Base-by-base conservation (phyloP, 2,113 vertebrate species). In the Chaetops frenatus region DNA sequence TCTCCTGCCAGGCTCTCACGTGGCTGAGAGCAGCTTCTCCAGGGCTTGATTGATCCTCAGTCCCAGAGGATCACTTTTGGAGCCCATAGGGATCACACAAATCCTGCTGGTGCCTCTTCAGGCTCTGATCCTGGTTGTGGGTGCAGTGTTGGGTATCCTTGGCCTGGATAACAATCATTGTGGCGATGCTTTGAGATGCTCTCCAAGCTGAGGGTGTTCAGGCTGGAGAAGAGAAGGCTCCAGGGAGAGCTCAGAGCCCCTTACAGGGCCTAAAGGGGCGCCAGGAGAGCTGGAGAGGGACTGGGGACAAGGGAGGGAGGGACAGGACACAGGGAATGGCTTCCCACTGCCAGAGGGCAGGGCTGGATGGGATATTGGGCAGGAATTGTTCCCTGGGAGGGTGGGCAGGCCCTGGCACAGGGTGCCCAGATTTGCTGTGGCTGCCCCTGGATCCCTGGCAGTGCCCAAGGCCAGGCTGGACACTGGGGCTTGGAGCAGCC, bases 21-120 rank as follows among this genome's bases (percentile, higher is more conserved):
- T 16, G 38, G 50, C 80, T 65, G 28, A 29, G 1, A 0, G 61
- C 77, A 33, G 45, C 9, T 4, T 65, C 33, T 76, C 44, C 28
- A 19, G 66, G 57, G 15, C 62, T 82, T 2, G 1, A 48, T 38
- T 38, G 38, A 38, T 38, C 61, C 81, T 65, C 7, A 1, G 1
- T 80, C 62, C 67, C 16, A 16, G 24, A 23, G 60, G 24, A 10
- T 33, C 23, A 2, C 54, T 78, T 35, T 1, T 15, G 61, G 22
- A 48, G 16, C 38, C 70, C 1, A 0, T 1, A 8, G 29, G 33
- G 16, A 48, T 35, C 12, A 0, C 42, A 31, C 35, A 42, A 60
- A 42, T 91, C 69, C 42, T n/a, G 25, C 36, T 7, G 7, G 44
- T 64, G 70, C 42, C n/a, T 62, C 61, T 71, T 16, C 44, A 45